Conservation (phyloP, 53 echinoderm and acorn worm species). For the Temnopleurus reevesii region DNA sequence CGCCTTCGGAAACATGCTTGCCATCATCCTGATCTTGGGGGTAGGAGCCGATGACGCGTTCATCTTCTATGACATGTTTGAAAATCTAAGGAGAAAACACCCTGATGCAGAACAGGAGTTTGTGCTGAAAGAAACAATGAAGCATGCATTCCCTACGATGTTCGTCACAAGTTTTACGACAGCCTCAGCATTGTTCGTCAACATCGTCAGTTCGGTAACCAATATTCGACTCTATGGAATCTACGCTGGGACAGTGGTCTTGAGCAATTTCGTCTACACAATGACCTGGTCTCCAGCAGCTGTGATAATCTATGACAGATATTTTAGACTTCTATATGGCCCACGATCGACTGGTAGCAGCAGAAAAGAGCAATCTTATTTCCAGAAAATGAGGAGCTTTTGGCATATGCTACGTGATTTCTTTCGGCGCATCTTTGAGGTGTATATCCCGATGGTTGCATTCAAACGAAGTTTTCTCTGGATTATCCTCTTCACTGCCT, state of each 20-base stretch:
- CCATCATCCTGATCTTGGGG: conserved; percentile 65
- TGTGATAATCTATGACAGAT: conserved; percentile 45
- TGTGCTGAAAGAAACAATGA: conserved; percentile 55
- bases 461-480: conserved; percentile 60
- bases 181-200: conserved; percentile 66
- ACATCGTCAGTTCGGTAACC: conserved; percentile 54
- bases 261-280: conserved; percentile 74
- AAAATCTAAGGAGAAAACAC: conserved; percentile 26
- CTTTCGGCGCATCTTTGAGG: conserved; percentile 40
- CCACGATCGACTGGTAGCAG: background rate
- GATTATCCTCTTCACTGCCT: conserved; percentile 55
- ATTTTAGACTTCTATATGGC: background rate
- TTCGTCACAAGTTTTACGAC: conserved; percentile 86
- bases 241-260: conserved; percentile 65
- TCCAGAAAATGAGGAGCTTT: background rate
- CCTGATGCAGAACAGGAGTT: background rate
- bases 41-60: conserved; percentile 88
- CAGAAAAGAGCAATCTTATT: background rate
- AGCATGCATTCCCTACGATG: conserved; percentile 74
- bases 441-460: conserved; percentile 56
- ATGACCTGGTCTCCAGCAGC: conserved; percentile 86
- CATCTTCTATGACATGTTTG: conserved; percentile 78
- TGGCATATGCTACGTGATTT: background rate
- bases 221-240: conserved; percentile 68
- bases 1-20: conserved; percentile 66